Conservation (phyloP, 2,797 vertebrate species). For the Lacerta bilineata region DNA sequence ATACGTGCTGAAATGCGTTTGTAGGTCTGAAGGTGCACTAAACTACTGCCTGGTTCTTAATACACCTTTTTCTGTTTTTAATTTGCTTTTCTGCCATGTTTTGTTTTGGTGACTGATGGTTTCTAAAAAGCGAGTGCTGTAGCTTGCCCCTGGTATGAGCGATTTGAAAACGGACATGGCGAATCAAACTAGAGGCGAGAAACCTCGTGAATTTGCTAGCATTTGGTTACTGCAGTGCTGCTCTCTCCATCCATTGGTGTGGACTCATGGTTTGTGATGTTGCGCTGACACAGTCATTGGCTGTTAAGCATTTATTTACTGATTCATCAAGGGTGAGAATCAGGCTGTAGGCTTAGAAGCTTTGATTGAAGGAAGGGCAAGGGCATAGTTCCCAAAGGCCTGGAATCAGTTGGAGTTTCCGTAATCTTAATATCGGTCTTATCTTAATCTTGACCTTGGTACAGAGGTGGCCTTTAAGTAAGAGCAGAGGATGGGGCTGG, state of each 20-base stretch:
- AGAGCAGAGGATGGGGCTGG: not conserved
- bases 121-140: not conserved
- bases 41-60: slow-evolving; percentile 75
- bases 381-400: not conserved
- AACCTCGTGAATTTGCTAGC: slow-evolving; percentile 39
- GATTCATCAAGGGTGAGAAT: not conserved
- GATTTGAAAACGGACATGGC: slow-evolving; percentile 51
- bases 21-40: slow-evolving; percentile 83
- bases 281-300: not conserved
- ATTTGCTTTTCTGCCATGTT: slow-evolving; percentile 40
- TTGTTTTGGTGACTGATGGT: slow-evolving; percentile 39
- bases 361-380: not conserved
- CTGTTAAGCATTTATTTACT: not conserved
- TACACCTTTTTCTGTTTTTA: slow-evolving; percentile 50
- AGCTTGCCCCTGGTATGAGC: slow-evolving; percentile 52
- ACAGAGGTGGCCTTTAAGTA: not conserved
- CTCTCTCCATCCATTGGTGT: not conserved
- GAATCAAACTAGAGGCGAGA: slow-evolving; percentile 1
- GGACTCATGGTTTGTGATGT: not conserved
- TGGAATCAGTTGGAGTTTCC: not conserved
- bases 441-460: not conserved
- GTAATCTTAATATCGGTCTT: not conserved
- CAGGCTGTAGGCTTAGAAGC: not conserved
- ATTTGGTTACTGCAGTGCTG: not conserved
- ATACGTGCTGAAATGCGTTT: slow-evolving; percentile 79